Evolutionary conservation across 1,140 invertebrate genomes (phyloP).

Genomic region (Anadara kagoshimensis): DNA sequence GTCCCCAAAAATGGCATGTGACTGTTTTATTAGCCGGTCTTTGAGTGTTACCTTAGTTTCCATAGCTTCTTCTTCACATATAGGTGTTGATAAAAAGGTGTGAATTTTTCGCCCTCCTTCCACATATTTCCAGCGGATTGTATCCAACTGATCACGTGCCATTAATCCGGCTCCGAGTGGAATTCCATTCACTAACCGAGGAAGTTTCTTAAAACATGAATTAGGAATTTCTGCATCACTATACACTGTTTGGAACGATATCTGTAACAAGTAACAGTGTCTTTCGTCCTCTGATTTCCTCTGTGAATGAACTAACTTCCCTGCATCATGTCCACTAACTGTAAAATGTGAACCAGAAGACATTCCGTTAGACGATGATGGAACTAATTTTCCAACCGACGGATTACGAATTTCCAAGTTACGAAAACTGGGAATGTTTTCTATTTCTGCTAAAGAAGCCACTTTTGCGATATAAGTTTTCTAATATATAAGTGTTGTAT

Average conservation of each 20-base stretch:
- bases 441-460: too few species aligned
- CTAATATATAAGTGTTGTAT: too few species aligned
- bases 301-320: constrained; percentile 40
- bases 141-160: constrained; percentile 44
- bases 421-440: too few species aligned
- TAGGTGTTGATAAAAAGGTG: constrained; percentile 58
- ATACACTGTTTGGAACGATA: constrained; percentile 57
- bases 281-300: constrained; percentile 48
- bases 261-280: constrained; percentile 57
- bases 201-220: constrained; percentile 54
- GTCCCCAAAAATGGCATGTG: constrained; percentile 59
- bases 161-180: constrained; percentile 61
- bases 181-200: constrained; percentile 62
- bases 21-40: constrained; percentile 55
- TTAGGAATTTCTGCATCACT: constrained; percentile 53
- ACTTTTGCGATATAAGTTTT: too few species aligned
- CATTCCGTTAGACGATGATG: too few species aligned
- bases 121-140: constrained; percentile 59
- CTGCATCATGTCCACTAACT: constrained; percentile 50
- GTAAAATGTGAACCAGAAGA: constrained; percentile 52
- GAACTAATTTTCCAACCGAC: too few species aligned
- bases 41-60: constrained; percentile 48
- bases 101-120: constrained; percentile 53
- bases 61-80: constrained; percentile 56
- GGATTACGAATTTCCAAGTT: too few species aligned